Evolutionary conservation across 2,113 vertebrate species (phyloP).

Genomic region (Tupaia chinensis): DNA sequence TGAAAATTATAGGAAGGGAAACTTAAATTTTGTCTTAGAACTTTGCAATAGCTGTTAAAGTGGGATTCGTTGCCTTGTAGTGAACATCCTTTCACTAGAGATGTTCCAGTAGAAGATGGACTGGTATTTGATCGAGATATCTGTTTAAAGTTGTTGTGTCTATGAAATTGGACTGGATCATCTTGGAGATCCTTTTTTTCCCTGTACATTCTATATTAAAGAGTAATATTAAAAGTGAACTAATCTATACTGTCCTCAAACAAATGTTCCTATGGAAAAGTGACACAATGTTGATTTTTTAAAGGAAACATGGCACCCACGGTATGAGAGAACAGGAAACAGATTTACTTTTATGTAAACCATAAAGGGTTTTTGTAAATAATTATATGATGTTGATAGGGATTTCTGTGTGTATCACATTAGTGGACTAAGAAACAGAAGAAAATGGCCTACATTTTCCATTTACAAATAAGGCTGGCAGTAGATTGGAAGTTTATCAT

Average conservation of each 20-base stretch:
- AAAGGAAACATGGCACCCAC: background rate
- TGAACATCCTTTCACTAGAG: slow-evolving; percentile 7
- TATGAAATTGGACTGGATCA: background rate
- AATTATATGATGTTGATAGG: slow-evolving; percentile 6
- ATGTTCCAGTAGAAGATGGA: slow-evolving; percentile 37
- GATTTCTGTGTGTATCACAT: slow-evolving; percentile 16
- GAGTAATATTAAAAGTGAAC: slow-evolving; percentile 24
- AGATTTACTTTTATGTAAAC: slow-evolving; percentile 29
- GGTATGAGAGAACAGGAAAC: background rate
- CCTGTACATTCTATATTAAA: background rate
- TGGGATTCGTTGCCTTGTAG: background rate
- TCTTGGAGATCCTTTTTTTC: slow-evolving; percentile 31
- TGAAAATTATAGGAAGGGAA: slow-evolving; percentile 51
- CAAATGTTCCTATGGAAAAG: slow-evolving; percentile 39
- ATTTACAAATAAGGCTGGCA: background rate
- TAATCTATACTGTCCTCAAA: slow-evolving; percentile 16
- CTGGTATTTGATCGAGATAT: background rate
- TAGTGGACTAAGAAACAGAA: slow-evolving; percentile 12
- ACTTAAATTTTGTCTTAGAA: slow-evolving; percentile 63
- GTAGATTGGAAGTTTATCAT: background rate
- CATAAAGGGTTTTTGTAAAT: background rate
- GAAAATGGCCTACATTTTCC: slow-evolving; percentile 3
- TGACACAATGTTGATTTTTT: slow-evolving; percentile 2
- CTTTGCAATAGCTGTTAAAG: slow-evolving; percentile 32
- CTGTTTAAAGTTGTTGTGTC: slow-evolving; percentile 4